phyloP scores from a whole-genome alignment of 2,113 vertebrate genomes.

The Hydrochoerus hydrochaeris region DNA sequence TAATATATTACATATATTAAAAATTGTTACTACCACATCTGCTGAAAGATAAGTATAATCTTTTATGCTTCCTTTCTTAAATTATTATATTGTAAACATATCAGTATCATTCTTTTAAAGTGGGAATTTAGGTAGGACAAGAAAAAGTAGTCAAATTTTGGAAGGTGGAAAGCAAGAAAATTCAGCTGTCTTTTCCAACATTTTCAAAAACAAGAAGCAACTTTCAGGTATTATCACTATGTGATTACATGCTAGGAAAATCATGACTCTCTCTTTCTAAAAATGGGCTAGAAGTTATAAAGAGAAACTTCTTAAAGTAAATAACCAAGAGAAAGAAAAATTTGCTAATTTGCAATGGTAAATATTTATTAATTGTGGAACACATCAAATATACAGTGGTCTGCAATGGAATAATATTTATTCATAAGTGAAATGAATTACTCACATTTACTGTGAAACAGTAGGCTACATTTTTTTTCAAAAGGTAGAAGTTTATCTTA shows the following conservation, averaged over 20 bases:
- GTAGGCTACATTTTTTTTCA: background rate
- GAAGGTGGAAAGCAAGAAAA: constrained; percentile 27
- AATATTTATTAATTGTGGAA: constrained; percentile 67
- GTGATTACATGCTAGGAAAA: constrained; percentile 43
- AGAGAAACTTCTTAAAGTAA: constrained; percentile 62
- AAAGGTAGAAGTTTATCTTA: constrained; percentile 32
- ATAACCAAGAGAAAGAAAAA: constrained; percentile 47
- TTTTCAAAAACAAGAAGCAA: background rate
- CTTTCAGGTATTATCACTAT: background rate
- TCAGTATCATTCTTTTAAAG: background rate
- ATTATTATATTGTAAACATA: background rate
- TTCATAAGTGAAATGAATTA: constrained; percentile 60
- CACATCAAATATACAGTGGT: constrained; percentile 60
- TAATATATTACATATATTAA: too few species aligned
- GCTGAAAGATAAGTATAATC: background rate
- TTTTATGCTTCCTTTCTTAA: constrained; percentile 16
- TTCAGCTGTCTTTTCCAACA: constrained; percentile 1
- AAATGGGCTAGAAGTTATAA: constrained; percentile 43
- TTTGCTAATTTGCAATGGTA: constrained; percentile 43
- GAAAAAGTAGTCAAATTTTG: constrained; percentile 27
- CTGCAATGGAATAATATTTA: constrained; percentile 62
- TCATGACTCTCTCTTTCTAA: background rate
- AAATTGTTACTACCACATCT: background rate
- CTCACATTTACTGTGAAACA: constrained; percentile 39
- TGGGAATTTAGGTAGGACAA: background rate